Base-by-base conservation (phyloP, 2,888 invertebrate genomes). In the Lepas anatifera region DNA sequence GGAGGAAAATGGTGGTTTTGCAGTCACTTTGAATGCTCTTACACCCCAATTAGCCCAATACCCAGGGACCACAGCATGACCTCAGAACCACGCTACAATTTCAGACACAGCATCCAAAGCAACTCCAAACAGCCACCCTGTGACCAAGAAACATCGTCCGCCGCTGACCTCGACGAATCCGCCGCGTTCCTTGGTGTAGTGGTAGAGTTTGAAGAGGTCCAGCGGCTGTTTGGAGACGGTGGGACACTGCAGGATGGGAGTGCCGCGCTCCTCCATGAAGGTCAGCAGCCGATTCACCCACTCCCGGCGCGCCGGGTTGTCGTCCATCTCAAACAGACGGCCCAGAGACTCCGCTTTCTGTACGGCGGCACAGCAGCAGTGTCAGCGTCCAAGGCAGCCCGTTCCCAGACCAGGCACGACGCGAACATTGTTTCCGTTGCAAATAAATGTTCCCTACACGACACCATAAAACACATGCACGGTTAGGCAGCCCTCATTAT, bases 171-270 rank as follows among this genome's bases (percentile, higher is more conserved):
- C 96, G 82, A 95, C 89, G 86, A 98, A 96, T 79, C 99, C 99
- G 80, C 97, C 97, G 79, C 95, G 89, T 79, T 97, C 96, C 85
- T 95, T 90, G 81, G 98, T 97, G 81, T 90, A 90, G 83, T 92
- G 86, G 83, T 99, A 99, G 78, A 99, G 89, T 79, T 92, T 87
- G 86, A 93, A 98, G 80, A 99, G 89, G 86, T 99, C 99, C 78
- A 99, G 88, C 80, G 95, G 95, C 85, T 97, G 95, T 86, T 99
- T 99, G 83, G 92, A 92, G 84, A 97, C 96, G 80, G 95, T 94
- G 76, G 96, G 96, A 83, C 95, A 95, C 78, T 93, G 91, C 76
- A 95, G 92, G 78, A 96, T 94, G 73, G 97, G 95, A 78, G 95
- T 92, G 78, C 89, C 90, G 76, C 93, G 86, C 80, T 97, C 96